Conservation (phyloP, 2,797 vertebrate species). For the Chaetophractus vellerosus region DNA sequence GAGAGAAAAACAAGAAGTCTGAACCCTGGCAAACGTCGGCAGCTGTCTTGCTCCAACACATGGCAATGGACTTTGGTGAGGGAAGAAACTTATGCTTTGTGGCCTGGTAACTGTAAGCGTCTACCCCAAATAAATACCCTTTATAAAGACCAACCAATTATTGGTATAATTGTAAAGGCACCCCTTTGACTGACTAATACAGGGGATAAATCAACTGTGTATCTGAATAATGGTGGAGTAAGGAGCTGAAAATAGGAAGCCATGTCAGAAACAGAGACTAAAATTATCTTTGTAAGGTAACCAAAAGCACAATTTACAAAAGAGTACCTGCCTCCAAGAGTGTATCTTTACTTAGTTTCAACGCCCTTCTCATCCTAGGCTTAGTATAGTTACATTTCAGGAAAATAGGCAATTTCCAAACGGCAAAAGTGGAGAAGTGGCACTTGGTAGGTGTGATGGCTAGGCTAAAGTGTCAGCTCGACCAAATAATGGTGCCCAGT, state of each 20-base stretch:
- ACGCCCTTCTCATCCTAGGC: background rate
- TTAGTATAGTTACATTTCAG: background rate
- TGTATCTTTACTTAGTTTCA: background rate
- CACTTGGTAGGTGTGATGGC: background rate
- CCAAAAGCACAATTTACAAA: conserved; percentile 12
- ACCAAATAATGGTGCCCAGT: too few species aligned
- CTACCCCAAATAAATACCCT: too few species aligned
- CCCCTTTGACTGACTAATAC: too few species aligned
- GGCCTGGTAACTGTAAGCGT: too few species aligned
- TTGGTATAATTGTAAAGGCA: too few species aligned
- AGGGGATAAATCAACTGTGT: background rate
- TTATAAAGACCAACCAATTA: too few species aligned
- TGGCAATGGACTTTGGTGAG: too few species aligned
- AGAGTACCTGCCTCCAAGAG: background rate
- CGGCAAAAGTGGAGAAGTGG: background rate
- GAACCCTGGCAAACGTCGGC: too few species aligned
- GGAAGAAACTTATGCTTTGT: too few species aligned
- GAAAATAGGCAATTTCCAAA: background rate
- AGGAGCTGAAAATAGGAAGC: background rate
- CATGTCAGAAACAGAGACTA: background rate
- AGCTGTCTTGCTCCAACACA: too few species aligned
- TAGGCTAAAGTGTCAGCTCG: too few species aligned
- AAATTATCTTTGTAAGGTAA: background rate
- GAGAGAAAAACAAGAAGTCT: too few species aligned
- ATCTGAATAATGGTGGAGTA: background rate